Conservation (phyloP, 2,113 vertebrate species). For the Pseudopodoces humilis region DNA sequence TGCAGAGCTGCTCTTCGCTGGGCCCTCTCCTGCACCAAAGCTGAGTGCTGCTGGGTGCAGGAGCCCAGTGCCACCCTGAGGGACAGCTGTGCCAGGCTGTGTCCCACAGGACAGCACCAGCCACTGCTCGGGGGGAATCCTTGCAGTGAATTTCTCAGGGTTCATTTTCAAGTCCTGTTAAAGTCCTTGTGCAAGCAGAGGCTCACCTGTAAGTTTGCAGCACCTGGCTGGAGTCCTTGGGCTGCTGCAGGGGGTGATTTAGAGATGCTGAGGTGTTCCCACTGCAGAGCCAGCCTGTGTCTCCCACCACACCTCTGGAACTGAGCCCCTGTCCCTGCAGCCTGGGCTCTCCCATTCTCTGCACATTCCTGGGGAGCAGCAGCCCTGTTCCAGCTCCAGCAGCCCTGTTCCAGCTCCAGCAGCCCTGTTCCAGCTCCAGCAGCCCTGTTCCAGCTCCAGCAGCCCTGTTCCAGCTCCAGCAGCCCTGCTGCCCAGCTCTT, state of each 20-base stretch:
- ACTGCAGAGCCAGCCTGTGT: not conserved
- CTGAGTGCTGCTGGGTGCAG: not conserved
- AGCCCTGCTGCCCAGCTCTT: not conserved
- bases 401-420: not conserved
- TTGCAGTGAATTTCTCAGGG: not conserved
- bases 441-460: not conserved
- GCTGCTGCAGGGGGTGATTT: not conserved
- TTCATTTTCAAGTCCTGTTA: not conserved
- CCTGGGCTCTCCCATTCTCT: not conserved
- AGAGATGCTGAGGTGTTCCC: not conserved
- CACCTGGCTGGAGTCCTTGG: not conserved
- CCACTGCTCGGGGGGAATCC: not conserved
- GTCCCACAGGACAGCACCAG: not conserved
- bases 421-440: not conserved
- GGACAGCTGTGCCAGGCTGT: not conserved
- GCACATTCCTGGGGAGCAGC: not conserved
- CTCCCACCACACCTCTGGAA: not conserved
- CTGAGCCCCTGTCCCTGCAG: not conserved
- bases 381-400: not conserved
- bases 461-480: not conserved
- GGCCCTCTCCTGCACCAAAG: not conserved
- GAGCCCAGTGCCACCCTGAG: not conserved
- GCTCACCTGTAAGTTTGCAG: not conserved
- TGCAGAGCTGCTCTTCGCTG: not conserved
- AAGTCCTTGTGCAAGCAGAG: not conserved